phyloP scores from a whole-genome alignment of 1,140 invertebrate genomes.

The Argopecten irradians region DNA sequence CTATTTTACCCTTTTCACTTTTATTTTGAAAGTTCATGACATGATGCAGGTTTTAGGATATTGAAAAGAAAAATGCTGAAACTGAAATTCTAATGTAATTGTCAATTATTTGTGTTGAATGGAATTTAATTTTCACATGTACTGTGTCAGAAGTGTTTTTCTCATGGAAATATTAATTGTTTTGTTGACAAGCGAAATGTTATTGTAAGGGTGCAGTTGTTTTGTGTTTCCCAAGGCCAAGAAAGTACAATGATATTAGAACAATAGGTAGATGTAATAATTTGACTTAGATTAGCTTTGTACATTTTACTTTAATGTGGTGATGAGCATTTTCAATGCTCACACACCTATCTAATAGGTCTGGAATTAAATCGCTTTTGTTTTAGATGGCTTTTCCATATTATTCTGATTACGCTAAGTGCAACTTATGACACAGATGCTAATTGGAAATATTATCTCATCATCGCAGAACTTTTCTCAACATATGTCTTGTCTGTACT shows the following conservation, averaged over 20 bases:
- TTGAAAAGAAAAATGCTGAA: not conserved
- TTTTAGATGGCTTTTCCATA: not conserved
- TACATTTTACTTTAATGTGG: not conserved
- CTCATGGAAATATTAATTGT: not conserved
- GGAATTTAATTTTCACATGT: not conserved
- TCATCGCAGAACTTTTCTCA: not conserved
- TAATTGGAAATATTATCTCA: slow-evolving; percentile 19
- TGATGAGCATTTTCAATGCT: not conserved
- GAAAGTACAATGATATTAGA: not conserved
- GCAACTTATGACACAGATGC: slow-evolving; percentile 7
- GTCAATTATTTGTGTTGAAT: not conserved
- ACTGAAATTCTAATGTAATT: not conserved
- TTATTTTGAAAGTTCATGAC: not conserved
- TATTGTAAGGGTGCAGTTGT: not conserved
- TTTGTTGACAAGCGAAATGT: not conserved
- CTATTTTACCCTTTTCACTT: too few relatives aligned
- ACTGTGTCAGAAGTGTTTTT: not conserved
- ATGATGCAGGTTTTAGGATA: not conserved
- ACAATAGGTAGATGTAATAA: not conserved
- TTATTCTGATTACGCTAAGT: not conserved
- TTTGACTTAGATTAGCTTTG: not conserved
- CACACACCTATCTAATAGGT: not conserved
- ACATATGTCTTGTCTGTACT: not conserved
- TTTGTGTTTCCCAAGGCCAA: not conserved
- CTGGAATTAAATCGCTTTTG: not conserved